phyloP scores from a whole-genome alignment of 2,888 invertebrate species.

The Athalia rosae region DNA sequence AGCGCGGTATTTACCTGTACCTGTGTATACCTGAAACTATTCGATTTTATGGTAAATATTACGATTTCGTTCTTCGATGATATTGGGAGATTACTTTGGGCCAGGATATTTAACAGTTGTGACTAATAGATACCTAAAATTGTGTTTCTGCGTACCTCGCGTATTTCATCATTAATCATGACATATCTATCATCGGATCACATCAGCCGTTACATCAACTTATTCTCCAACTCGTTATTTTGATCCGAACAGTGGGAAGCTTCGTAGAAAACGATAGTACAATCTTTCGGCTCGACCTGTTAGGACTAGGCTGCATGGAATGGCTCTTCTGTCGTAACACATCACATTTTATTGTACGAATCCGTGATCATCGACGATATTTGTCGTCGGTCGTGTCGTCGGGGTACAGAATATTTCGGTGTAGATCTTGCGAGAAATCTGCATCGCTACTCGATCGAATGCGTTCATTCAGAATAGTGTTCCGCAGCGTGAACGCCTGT shows the following conservation, averaged over 20 bases:
- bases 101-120: slow-evolving; percentile 13
- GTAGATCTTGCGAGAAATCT: too few species aligned
- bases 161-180: slow-evolving; percentile 19
- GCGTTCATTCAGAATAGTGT: too few species aligned
- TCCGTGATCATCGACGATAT: too few species aligned
- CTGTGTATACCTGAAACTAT: slow-evolving; percentile 3
- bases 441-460: too few species aligned
- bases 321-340: too few species aligned
- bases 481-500: neutral
- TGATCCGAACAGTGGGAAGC: too few species aligned
- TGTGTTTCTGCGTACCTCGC: slow-evolving; percentile 25
- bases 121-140: slow-evolving; percentile 6
- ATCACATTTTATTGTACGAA: too few species aligned
- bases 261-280: too few species aligned
- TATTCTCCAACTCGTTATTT: neutral
- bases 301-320: too few species aligned
- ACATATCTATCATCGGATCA: slow-evolving; percentile 9
- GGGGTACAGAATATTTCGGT: too few species aligned
- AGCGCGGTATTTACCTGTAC: slow-evolving; percentile 39
- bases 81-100: slow-evolving; percentile 31
- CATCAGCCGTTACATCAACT: slow-evolving; percentile 28
- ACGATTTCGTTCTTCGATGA: slow-evolving; percentile 42
- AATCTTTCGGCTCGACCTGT: too few species aligned
- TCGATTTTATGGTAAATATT: slow-evolving; percentile 39
- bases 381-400: too few species aligned